Base-by-base conservation (phyloP, 2,888 invertebrate genomes). In the Idaea straminata region DNA sequence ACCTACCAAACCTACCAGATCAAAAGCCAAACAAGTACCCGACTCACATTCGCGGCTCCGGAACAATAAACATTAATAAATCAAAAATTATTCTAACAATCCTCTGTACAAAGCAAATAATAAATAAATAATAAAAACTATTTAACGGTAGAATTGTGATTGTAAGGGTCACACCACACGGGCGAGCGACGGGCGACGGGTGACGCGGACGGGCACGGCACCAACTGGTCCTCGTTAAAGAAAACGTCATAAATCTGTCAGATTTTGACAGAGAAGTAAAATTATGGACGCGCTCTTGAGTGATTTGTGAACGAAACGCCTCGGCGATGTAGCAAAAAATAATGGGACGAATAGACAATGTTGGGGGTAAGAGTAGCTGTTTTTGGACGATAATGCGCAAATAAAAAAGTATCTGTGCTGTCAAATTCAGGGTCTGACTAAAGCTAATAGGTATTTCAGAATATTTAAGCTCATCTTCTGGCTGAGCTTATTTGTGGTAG, bases 211-310 rank as follows among this genome's bases (percentile, higher is more conserved):
- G 25, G 25, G 25, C 25, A 25, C 25, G 77, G 77, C 74, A 74
- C 78, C 74, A 73, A 74, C 72, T 75, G 79, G 76, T 76, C 81
- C 78, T 84, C 82, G 79, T 83, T 83, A 87, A 88, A 88, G 87
- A 87, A 87, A 79, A 79, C 81, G 86, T 87, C 87, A 87, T 88
- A 89, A 89, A 88, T 89, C 86, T 86, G 85, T 89, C 88, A 85
- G 74, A 59, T 78, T 77, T 76, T 85, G 88, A 87, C 87, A 80
- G 81, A 75, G 74, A 71, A 76, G 80, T 82, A 83, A 83, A 88
- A 83, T 87, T 88, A 88, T 87, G 86, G 83, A 80, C 81, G 82
- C 76, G 77, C 77, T 79, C 82, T 77, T 86, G 87, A 88, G 85
- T 89, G 88, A 89, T 87, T 88, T 88, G 88, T 86, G 84, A 77